A percentile compares a stretch with the other conserved stretches of the same genome.
phyloP scores from a whole-genome alignment of 2,797 vertebrate species.

The Notoglanidium macrostoma region DNA sequence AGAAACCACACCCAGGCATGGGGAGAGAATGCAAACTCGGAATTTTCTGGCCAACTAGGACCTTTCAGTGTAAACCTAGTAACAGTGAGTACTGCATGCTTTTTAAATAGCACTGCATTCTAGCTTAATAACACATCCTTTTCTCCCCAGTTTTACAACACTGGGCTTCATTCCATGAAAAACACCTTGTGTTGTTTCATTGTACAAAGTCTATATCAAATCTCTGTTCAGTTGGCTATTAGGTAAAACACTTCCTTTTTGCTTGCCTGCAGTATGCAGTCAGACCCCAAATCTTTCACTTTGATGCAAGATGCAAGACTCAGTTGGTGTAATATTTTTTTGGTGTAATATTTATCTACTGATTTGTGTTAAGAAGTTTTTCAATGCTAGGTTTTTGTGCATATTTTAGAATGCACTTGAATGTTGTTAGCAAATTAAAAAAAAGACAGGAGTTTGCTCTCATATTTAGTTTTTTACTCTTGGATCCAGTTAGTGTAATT shows the following conservation, averaged over 20 bases:
- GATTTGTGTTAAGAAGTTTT: not conserved
- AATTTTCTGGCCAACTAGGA: no score
- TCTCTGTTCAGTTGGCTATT: not conserved
- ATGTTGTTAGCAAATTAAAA: not conserved
- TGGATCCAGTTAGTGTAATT: not conserved
- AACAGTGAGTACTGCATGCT: not conserved
- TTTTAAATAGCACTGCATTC: not conserved
- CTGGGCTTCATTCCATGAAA: not conserved
- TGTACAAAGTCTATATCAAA: not conserved
- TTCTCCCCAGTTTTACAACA: not conserved
- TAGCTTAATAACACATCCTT: not conserved
- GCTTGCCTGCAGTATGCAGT: slow-evolving; percentile 60
- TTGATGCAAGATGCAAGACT: slow-evolving; percentile 1
- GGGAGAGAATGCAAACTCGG: no score
- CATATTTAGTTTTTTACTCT: not conserved
- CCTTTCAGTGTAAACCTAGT: no score
- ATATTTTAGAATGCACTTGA: not conserved
- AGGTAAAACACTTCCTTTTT: not conserved
- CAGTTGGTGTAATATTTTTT: not conserved
- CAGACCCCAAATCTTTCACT: slow-evolving; percentile 44
- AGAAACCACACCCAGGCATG: no score
- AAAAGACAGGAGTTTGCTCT: not conserved
- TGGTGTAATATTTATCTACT: not conserved
- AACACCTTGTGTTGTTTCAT: not conserved
- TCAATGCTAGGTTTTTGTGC: not conserved